Evolutionary conservation across 1,140 invertebrate genomes (phyloP).

Genomic region (Adelges cooleyi): DNA sequence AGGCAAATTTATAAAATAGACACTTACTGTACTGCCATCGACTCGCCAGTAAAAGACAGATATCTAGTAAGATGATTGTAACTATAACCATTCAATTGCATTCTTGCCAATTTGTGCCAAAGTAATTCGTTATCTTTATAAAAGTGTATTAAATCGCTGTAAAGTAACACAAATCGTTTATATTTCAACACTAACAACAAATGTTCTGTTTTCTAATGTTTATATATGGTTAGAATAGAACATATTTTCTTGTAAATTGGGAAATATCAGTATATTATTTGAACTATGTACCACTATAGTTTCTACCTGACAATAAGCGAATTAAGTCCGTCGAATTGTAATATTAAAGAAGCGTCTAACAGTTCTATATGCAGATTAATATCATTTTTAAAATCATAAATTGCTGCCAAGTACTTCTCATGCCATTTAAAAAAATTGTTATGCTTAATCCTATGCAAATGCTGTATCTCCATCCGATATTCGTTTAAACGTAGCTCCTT

Average conservation of each 20-base stretch:
- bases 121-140: constrained; percentile 10
- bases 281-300: too few relatives aligned
- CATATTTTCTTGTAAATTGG: too few relatives aligned
- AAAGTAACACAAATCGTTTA: not conserved
- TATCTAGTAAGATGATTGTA: not conserved
- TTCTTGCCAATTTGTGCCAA: constrained; percentile 21
- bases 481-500: constrained; percentile 6
- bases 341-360: constrained; percentile 1
- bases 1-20: too few relatives aligned
- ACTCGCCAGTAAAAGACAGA: too few relatives aligned
- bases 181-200: not conserved
- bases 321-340: not conserved
- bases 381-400: constrained; percentile 7
- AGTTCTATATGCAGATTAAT: constrained; percentile 13
- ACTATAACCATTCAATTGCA: constrained; percentile 15
- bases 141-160: not conserved
- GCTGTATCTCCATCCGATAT: constrained; percentile 18
- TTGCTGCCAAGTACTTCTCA: not conserved
- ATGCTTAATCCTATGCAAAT: not conserved
- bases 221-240: too few relatives aligned
- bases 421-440: not conserved
- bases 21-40: too few relatives aligned
- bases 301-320: constrained; percentile 15
- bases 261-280: too few relatives aligned
- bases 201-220: too few relatives aligned